Evolutionary conservation across 2,888 invertebrate species (phyloP), one percentile per base, ranked within the genome.

Genomic region (Standfussiana lucernea): DNA sequence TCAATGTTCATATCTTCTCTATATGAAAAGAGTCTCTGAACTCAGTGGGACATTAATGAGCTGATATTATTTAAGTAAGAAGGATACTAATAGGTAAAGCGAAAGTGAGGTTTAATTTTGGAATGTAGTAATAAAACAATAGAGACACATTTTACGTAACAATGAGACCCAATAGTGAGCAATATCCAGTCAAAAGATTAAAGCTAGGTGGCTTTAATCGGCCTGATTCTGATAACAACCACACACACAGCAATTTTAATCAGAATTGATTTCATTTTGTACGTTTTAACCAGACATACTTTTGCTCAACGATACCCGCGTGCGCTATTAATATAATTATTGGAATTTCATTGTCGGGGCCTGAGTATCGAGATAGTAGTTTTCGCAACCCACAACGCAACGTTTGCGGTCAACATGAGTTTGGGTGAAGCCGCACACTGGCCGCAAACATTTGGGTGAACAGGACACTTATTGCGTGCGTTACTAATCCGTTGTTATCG

Each of bases 341-440:
- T 89, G 92, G 91, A 91, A 91, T 92, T 92, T 91, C 91, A 92
- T 86, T 89, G 91, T 89, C 85, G 89, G 85, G 81, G 85, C 82
- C 69, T 83, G 87, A 83, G 86, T 84, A 90, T 89, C 88, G 88
- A 86, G 89, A 89, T 89, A 90, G 83, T 83, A 70, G 82, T 79
- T 68, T 88, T 90, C 91, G 82, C 91, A 92, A 89, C 91, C 90
- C 91, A 81, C 91, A 92, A 89, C 91, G 91, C 90, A 91, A 90
- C 90, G 92, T 92, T 92, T 90, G 94, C 89, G 94, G 94, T 91
- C 85, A 86, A 86, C 81, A 90, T 89, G 90, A 93, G 92, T 93
- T 92, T 89, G 90, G 90, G 81, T 86, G 86, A 86, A 90, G 83
- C 89, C 89, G 88, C 89, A 86, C 83, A 78, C 79, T 87, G 79